These are phyloP conservation scores for Nicator chloris DNA, from an alignment of 2,113 vertebrate species.

Conservation along the genomic window DNA sequence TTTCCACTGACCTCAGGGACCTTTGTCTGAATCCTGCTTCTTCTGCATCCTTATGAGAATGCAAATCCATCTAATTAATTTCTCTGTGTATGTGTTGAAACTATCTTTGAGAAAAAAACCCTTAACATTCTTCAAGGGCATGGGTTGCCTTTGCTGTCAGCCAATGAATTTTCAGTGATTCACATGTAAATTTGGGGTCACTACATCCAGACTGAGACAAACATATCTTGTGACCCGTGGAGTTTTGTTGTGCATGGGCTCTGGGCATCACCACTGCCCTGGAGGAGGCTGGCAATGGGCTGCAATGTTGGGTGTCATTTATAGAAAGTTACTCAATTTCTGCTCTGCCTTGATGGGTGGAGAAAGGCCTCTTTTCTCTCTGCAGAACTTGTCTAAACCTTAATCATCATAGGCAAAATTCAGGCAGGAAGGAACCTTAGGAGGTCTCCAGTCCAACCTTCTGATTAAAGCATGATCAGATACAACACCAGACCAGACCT, in stretches of 20 bases:
- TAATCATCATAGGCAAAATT: background rate
- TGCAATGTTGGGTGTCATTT: background rate
- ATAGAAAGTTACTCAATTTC: background rate
- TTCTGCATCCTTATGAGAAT: background rate
- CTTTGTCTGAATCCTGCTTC: background rate
- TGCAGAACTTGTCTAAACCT: background rate
- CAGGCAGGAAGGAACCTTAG: background rate
- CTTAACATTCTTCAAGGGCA: background rate
- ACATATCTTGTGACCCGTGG: background rate
- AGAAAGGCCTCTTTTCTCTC: background rate
- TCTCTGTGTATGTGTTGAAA: background rate
- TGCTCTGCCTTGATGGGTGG: background rate
- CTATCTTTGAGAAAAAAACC: rapidly evolving
- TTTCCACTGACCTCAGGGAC: background rate
- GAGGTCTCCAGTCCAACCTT: background rate
- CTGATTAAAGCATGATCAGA: background rate
- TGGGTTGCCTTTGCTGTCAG: background rate
- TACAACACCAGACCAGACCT: background rate
- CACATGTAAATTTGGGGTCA: background rate
- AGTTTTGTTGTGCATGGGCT: background rate
- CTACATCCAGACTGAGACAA: background rate
- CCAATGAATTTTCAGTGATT: background rate
- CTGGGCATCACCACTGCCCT: background rate
- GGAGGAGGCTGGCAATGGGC: background rate
- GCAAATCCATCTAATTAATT: background rate